These are phyloP conservation scores for Saccostrea glomerata DNA, from an alignment of 1,140 invertebrate genomes.

Conservation along the genomic window DNA sequence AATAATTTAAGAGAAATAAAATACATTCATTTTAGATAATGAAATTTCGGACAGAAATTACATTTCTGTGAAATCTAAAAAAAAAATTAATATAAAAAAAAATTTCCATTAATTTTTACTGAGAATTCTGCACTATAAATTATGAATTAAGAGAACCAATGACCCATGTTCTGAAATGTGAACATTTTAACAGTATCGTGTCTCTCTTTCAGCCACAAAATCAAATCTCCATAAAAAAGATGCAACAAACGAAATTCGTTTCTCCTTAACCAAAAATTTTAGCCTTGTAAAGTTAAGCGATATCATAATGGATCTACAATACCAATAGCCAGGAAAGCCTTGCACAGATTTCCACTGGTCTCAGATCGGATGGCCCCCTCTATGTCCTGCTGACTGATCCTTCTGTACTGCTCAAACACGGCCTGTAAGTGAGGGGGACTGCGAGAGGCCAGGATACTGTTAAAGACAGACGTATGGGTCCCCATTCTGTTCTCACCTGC, in stretches of 20 bases:
- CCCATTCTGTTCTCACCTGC: conserved; percentile 81
- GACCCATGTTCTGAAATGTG: too few relatives aligned
- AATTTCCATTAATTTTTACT: too few relatives aligned
- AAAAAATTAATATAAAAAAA: too few relatives aligned
- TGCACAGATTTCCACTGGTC: conserved; percentile 72
- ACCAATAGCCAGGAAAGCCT: conserved; percentile 74
- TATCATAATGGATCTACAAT: background rate
- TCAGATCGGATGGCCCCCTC: conserved; percentile 70
- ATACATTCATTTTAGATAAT: background rate
- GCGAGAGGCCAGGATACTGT: conserved; percentile 84
- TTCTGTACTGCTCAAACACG: conserved; percentile 85
- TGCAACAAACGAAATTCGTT: too few relatives aligned
- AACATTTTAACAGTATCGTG: too few relatives aligned
- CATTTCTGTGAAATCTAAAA: too few relatives aligned
- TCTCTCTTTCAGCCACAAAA: too few relatives aligned
- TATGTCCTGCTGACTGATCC: conserved; percentile 72
- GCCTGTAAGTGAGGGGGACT: conserved; percentile 84
- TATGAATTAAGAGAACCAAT: too few relatives aligned
- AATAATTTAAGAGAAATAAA: conserved; percentile 1
- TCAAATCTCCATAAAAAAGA: too few relatives aligned
- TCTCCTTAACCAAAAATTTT: too few relatives aligned
- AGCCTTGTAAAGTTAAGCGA: too few relatives aligned
- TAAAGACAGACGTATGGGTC: conserved; percentile 87
- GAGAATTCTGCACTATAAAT: too few relatives aligned
- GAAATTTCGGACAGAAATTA: background rate